Evolutionary conservation across 2,888 invertebrate genomes (phyloP), one percentile per base, ranked within the genome.

Genomic region (Ectemnius cavifrons): DNA sequence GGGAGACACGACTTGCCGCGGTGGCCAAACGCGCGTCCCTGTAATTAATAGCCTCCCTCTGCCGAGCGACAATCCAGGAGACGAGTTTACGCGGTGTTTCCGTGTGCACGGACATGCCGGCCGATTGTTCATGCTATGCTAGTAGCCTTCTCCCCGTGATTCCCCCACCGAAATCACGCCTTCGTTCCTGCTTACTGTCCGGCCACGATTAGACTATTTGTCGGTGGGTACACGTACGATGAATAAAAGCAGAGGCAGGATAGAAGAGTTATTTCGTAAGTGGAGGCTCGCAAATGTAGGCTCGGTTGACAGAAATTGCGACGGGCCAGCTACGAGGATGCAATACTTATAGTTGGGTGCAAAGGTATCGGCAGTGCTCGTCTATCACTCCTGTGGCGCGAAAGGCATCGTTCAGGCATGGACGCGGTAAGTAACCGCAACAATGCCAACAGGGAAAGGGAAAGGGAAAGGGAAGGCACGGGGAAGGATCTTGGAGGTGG

Each of bases 371-470:
- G 37, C 37, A 37, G 37, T 37, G 37, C 8, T 37, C 37, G 37
- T 37, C 37, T 6, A 37, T 37, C 37, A 37, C 11, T 37, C 6
- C 4, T 2, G 37, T 8, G 37, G 37, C 37, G 52, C 52, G 52
- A 14, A 16, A 4, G 52, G 16, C 52, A 52, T 52, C 52, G 52
- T 52, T 16, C 52, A 16, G 52, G 52, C 82, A 84, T 84, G 83
- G 84, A 80, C 77, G 77, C 82, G 83, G 84, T 87, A 87, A 87
- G 88, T 86, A 88, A 89, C 89, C 89, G 87, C 89, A 88, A 88
- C 89, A 88, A 88, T 87, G 84, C 86, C 84, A 84, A 79, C 80
- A 64, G 62, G 64, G 67, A 76, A 75, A 71, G 68, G 62, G 70
- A 28, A 28, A 23, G 23, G 23, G 58, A 8, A 23, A 23, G 6